Evolutionary conservation across 2,888 invertebrate genomes (phyloP).

Genomic region (Perithous albicinctus): DNA sequence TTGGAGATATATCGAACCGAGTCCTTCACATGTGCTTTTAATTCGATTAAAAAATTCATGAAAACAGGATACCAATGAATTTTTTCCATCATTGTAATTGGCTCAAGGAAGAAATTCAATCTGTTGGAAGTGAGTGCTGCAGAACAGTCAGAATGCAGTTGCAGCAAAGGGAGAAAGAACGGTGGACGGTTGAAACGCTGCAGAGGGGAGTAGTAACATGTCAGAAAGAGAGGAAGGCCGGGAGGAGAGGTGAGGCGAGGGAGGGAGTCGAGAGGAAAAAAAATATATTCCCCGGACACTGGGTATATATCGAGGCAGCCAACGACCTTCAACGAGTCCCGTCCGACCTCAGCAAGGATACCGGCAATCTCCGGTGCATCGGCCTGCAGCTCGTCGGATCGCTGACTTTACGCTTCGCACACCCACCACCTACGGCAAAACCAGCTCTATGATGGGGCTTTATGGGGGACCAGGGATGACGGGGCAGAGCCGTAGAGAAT

Average conservation of each 20-base stretch:
- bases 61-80: not conserved
- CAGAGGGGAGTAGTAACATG: conserved; percentile 3
- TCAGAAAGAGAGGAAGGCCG: not conserved
- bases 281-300: conserved; percentile 56
- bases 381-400: conserved; percentile 74
- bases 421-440: conserved; percentile 62
- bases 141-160: not conserved
- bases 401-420: conserved; percentile 52
- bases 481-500: conserved; percentile 15
- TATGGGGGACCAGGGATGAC: conserved; percentile 8
- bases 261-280: not conserved
- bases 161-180: conserved; percentile 38
- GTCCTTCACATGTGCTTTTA: too few species aligned
- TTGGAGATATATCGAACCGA: too few species aligned
- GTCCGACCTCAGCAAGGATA: conserved; percentile 81
- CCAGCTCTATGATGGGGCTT: conserved; percentile 40
- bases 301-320: conserved; percentile 74
- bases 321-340: conserved; percentile 79
- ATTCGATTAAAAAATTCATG: not conserved
- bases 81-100: not conserved
- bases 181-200: not conserved
- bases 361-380: conserved; percentile 81
- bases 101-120: not conserved
- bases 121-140: not conserved
- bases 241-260: not conserved